Conservation (phyloP, 2,888 invertebrate genomes). For the Dryobota labecula region DNA sequence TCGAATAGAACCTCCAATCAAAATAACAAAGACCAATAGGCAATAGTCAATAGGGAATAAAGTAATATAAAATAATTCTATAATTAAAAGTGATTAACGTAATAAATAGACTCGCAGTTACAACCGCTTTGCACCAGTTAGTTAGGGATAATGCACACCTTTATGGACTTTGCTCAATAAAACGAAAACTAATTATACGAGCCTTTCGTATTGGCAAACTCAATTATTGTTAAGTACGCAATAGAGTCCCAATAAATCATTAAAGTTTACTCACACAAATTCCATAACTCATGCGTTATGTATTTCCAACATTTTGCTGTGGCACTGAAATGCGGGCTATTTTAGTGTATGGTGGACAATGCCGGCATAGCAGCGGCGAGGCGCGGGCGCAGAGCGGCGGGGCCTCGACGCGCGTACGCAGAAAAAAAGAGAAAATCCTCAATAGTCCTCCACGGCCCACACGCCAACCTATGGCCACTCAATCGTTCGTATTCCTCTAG, state of each 20-base stretch:
- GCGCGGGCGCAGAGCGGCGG: slow-evolving; percentile 57
- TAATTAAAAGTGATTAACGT: slow-evolving; percentile 33
- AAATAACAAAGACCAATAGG: not conserved
- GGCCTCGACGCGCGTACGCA: slow-evolving; percentile 76
- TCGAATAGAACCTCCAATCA: not conserved
- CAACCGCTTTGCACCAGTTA: slow-evolving; percentile 26
- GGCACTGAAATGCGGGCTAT: slow-evolving; percentile 83
- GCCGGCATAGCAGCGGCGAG: slow-evolving; percentile 60
- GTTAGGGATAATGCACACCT: slow-evolving; percentile 47
- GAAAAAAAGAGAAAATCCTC: slow-evolving; percentile 83
- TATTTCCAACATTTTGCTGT: slow-evolving; percentile 77
- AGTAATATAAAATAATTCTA: slow-evolving; percentile 3
- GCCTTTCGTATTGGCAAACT: slow-evolving; percentile 48
- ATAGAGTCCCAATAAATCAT: slow-evolving; percentile 78
- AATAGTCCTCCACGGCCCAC: slow-evolving; percentile 89
- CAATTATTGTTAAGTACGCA: slow-evolving; percentile 65
- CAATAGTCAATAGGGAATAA: not conserved
- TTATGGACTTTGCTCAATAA: slow-evolving; percentile 51
- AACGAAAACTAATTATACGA: slow-evolving; percentile 60
- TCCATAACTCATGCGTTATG: slow-evolving; percentile 79
- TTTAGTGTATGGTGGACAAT: slow-evolving; percentile 85
- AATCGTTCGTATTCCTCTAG: slow-evolving; percentile 84
- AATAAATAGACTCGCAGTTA: slow-evolving; percentile 44
- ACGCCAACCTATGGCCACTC: slow-evolving; percentile 88
- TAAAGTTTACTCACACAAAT: slow-evolving; percentile 71